Base-by-base conservation (phyloP, 2,888 invertebrate species). In the Troides helena region DNA sequence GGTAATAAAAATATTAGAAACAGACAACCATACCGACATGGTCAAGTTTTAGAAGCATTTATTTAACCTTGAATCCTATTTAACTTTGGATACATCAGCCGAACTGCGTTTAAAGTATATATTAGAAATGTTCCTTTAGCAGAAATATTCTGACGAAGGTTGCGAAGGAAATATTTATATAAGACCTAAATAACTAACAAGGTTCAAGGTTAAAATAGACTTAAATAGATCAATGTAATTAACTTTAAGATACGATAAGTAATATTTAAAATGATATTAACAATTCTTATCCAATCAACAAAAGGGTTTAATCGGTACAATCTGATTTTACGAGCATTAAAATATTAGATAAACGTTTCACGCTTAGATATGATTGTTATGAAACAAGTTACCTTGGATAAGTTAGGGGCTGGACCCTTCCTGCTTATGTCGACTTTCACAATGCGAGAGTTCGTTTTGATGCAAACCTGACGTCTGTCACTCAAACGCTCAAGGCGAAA, bases 301-400 rank as follows among this genome's bases (percentile, higher is more conserved):
- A 53, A 53, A 53, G 17, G n/a, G 17, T 18, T 53, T 53, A 53
- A 53, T 53, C 53, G 53, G 17, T 53, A 46, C 66, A 67, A 61
- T 63, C 43, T 68, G 72, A 76, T 78, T 79, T 79, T 75, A 74
- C 72, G 71, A 72, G 74, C 74, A 72, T 74, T 74, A 75, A 67
- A 66, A 62, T 69, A 62, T 63, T 61, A 65, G 57, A 69, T 71
- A 71, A 70, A 68, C 67, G 59, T 62, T 67, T 62, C 65, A 25
- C 23, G 50, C 57, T 62, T 64, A 64, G 43, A 50, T 23, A 46
- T 59, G 14, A 46, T 65, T 66, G 58, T 66, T 59, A 50, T 62
- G 39, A 56, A 56, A 65, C 65, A 65, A 65, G 65, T 21, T 17
- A 30, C 25, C 7, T 46, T 12, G 23, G 43, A 21, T 18, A 36